Percentiles rank a stretch among this genome's conserved stretches.
Evolutionary conservation across 2,113 vertebrate genomes (phyloP).

Genomic region (Lepisosteus osseus): DNA sequence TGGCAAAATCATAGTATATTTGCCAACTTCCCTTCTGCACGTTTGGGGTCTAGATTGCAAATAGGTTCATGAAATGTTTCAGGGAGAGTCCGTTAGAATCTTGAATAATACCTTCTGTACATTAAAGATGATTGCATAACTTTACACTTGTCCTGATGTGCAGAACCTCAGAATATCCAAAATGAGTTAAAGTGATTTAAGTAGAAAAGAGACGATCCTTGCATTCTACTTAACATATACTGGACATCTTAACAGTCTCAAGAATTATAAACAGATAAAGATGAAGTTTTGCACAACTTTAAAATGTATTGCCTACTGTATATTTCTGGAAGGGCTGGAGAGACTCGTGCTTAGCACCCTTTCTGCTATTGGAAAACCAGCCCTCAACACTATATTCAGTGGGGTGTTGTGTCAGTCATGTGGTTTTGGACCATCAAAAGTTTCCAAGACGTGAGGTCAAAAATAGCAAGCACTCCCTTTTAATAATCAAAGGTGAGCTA

Average conservation of each 20-base stretch:
- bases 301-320: conserved; percentile 32
- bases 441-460: conserved; percentile 61
- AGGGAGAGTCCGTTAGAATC: too few relatives aligned
- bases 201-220: not conserved
- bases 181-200: not conserved
- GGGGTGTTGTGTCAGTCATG: conserved; percentile 52
- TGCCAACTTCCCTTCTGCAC: too few relatives aligned
- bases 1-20: too few relatives aligned
- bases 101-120: too few relatives aligned
- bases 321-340: conserved; percentile 42
- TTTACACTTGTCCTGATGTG: too few relatives aligned
- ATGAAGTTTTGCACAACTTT: too few relatives aligned
- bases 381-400: not conserved
- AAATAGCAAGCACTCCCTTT: conserved; percentile 79
- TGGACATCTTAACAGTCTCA: not conserved
- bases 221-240: not conserved
- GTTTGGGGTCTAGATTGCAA: too few relatives aligned
- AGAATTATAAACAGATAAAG: too few relatives aligned
- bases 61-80: too few relatives aligned
- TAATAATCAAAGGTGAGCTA: conserved; percentile 85
- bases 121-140: too few relatives aligned
- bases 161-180: not conserved
- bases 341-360: conserved; percentile 32
- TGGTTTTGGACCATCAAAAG: conserved; percentile 60
- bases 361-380: conserved; percentile 34